Evolutionary conservation across 1,140 invertebrate species (phyloP).

Genomic region (Heliconius nattereri): DNA sequence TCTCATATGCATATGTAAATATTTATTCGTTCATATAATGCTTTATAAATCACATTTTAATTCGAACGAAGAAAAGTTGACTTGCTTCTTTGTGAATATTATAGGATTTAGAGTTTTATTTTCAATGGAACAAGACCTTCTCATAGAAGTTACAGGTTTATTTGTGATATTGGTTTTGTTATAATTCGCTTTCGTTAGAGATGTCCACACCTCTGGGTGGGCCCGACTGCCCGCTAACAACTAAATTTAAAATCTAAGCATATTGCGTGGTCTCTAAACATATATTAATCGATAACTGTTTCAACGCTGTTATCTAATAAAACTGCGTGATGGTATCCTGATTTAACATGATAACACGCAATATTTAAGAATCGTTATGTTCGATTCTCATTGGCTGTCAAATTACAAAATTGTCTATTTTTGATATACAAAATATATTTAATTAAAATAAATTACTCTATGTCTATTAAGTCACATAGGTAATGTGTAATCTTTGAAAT

Average conservation of each 20-base stretch:
- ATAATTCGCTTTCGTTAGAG: slow-evolving; percentile 63
- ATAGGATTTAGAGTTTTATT: slow-evolving; percentile 24
- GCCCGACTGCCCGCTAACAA: slow-evolving; percentile 68
- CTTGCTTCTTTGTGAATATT: slow-evolving; percentile 3
- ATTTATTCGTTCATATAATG: slow-evolving; percentile 20
- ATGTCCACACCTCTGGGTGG: slow-evolving; percentile 77
- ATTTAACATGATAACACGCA: slow-evolving; percentile 44
- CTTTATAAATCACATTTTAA: slow-evolving; percentile 30
- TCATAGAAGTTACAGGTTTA: neutral
- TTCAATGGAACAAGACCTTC: neutral
- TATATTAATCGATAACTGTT: slow-evolving; percentile 73
- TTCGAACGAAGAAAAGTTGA: neutral
- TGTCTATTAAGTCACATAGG: too few species aligned
- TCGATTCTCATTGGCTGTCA: neutral
- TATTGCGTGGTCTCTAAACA: slow-evolving; percentile 65
- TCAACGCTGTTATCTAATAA: slow-evolving; percentile 57
- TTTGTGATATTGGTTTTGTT: slow-evolving; percentile 12
- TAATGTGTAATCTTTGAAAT: too few species aligned
- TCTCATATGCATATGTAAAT: slow-evolving; percentile 32
- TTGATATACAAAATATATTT: too few species aligned
- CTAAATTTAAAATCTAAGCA: slow-evolving; percentile 62
- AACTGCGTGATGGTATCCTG: slow-evolving; percentile 54
- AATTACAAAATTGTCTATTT: neutral
- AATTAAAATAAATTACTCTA: too few species aligned
- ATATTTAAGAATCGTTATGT: slow-evolving; percentile 30